These are phyloP conservation scores for Chaitophorus viminalis DNA, from an alignment of 2,888 invertebrate species.

Conservation along the genomic window DNA sequence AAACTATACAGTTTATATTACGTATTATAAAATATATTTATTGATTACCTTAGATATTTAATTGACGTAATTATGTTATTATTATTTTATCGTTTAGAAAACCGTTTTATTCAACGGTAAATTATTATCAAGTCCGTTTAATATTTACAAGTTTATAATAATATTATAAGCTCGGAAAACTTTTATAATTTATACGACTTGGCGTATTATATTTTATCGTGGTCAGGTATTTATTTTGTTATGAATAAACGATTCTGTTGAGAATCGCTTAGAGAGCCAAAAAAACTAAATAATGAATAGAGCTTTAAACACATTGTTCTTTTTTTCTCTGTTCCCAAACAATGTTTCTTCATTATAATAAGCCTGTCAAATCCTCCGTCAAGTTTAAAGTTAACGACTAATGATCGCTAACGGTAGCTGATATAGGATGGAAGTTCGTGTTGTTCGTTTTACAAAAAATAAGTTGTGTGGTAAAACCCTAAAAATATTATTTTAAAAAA, in stretches of 20 bases:
- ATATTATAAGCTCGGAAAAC: not conserved
- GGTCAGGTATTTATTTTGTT: not conserved
- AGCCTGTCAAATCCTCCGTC: slow-evolving; percentile 14
- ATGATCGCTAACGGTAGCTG: slow-evolving; percentile 8
- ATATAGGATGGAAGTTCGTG: not conserved
- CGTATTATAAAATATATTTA: no score
- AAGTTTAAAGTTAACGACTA: slow-evolving; percentile 13
- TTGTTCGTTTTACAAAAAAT: not conserved
- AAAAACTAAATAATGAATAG: not conserved
- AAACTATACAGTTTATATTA: no score
- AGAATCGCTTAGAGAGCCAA: not conserved
- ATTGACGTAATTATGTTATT: no score
- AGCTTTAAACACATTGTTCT: not conserved
- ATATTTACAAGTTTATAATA: not conserved
- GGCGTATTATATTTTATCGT: not conserved
- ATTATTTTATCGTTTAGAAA: no score
- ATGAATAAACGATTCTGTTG: not conserved
- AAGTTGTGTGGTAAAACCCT: not conserved
- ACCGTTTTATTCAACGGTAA: not conserved
- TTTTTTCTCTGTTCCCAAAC: not conserved
- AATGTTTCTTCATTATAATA: slow-evolving; percentile 4
- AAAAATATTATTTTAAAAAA: not conserved
- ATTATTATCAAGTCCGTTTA: not conserved
- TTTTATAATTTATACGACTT: not conserved
- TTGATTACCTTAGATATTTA: no score